A percentile compares a stretch with the other conserved stretches of the same genome.
Conservation (phyloP, 1,140 invertebrate genomes). For the Drosophila micromelanica region DNA sequence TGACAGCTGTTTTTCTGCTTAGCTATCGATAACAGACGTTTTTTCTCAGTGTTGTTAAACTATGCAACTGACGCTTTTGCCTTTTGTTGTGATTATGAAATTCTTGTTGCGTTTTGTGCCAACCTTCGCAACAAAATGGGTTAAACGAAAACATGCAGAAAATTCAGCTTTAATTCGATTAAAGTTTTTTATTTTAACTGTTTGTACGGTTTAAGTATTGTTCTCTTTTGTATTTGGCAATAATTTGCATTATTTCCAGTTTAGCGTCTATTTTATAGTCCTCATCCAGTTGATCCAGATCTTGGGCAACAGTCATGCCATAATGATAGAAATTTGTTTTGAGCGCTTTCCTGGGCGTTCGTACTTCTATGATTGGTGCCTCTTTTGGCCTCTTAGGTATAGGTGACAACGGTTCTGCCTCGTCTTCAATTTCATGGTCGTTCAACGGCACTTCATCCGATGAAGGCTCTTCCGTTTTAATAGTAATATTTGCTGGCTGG, state of each 20-base stretch:
- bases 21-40: slow-evolving; percentile 30
- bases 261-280: slow-evolving; percentile 45
- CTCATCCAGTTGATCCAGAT: slow-evolving; percentile 41
- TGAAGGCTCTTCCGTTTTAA: slow-evolving; percentile 31
- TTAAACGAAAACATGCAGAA: neutral
- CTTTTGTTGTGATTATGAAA: slow-evolving; percentile 38
- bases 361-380: slow-evolving; percentile 1
- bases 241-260: slow-evolving; percentile 48
- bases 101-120: slow-evolving; percentile 15
- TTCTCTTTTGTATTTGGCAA: slow-evolving; percentile 46
- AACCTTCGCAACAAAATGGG: slow-evolving; percentile 28
- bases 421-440: slow-evolving; percentile 17
- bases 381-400: slow-evolving; percentile 22
- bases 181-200: slow-evolving; percentile 13
- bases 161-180: neutral
- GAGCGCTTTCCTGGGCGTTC: neutral
- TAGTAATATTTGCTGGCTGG: slow-evolving; percentile 11
- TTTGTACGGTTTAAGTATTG: slow-evolving; percentile 32
- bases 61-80: neutral
- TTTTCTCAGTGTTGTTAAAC: slow-evolving; percentile 18
- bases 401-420: neutral
- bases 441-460: slow-evolving; percentile 8
- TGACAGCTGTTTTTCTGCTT: slow-evolving; percentile 9
- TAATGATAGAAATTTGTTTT: slow-evolving; percentile 38
- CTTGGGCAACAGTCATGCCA: slow-evolving; percentile 42